These are phyloP conservation scores for Drosophila orena DNA, from an alignment of 1,140 invertebrate species.

Conservation along the genomic window DNA sequence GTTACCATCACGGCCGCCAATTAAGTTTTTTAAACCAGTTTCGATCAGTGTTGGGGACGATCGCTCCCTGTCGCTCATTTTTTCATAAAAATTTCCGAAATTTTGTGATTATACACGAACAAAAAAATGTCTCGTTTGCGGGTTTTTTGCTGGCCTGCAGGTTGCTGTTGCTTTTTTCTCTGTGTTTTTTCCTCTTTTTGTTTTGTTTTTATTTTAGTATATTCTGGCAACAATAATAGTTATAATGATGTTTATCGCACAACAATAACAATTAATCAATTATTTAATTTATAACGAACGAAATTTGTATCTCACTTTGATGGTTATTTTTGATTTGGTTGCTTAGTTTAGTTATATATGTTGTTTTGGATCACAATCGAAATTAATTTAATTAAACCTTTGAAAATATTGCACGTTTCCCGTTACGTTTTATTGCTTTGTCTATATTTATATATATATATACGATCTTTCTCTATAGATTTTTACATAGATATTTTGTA, in stretches of 20 bases:
- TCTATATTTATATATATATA: slow-evolving; percentile 43
- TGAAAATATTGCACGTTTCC: slow-evolving; percentile 79
- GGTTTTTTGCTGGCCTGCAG: slow-evolving; percentile 41
- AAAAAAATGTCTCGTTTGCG: slow-evolving; percentile 42
- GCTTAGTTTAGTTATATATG: slow-evolving; percentile 49
- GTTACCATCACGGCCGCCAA: slow-evolving; percentile 90
- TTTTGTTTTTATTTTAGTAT: slow-evolving; percentile 3
- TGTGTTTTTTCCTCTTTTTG: slow-evolving; percentile 15
- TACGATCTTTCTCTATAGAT: slow-evolving; percentile 31
- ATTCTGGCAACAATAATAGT: slow-evolving; percentile 22
- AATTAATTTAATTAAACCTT: slow-evolving; percentile 73
- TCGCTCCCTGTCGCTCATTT: slow-evolving; percentile 92
- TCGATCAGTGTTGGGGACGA: slow-evolving; percentile 91
- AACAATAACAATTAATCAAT: slow-evolving; percentile 54
- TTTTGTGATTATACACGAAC: slow-evolving; percentile 82
- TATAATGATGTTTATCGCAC: slow-evolving; percentile 41
- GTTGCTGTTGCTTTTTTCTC: slow-evolving; percentile 6
- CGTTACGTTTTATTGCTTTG: slow-evolving; percentile 59
- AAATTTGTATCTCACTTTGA: slow-evolving; percentile 29
- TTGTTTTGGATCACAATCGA: slow-evolving; percentile 51
- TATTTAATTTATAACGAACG: slow-evolving; percentile 43
- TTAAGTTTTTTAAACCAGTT: slow-evolving; percentile 92
- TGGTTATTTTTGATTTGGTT: slow-evolving; percentile 50
- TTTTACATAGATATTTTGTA: slow-evolving; percentile 38
- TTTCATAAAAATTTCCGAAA: slow-evolving; percentile 84